Base-by-base conservation (phyloP, 1,140 invertebrate genomes). In the Bradynema listronoti region DNA sequence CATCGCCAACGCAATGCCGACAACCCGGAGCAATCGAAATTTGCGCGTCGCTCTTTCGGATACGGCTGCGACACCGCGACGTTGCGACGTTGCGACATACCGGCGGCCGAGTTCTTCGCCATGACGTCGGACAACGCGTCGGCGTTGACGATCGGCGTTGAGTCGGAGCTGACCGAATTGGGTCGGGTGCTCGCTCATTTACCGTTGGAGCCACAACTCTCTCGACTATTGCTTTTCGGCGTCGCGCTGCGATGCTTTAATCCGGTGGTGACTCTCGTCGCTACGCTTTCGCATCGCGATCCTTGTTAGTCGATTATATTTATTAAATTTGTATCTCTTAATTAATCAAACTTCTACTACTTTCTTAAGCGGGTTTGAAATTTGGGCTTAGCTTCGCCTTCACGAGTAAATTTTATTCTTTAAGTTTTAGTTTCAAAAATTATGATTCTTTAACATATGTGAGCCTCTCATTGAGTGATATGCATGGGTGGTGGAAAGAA, bases 211-310 rank as follows among this genome's bases (percentile, higher is more conserved):
- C 91, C 92, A 0, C 84, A 87, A 66, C 81, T 91, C 90, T 88
- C 2, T 91, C 93, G 81, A 88, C 27, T 91, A 85, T 79, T 98
- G 29, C 80, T 97, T 2, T 91, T 90, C 77, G 86, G 88, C 2
- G 86, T 91, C 22, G 85, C 93, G 3, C 82, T 97, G 27, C 90
- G 90, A 78, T 97, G 93, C 78, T 79, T 97, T 1, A 90, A 95
- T 81, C 93, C 93, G 4, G 84, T 97, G 25, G 79, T 97, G 24
- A 95, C 90, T 0, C 87, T 97, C 49, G 89, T 90, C 7, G 89
- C 89, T 74, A 84, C 85, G 41, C 80, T 96, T 54, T 84, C 87
- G 1, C 86, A 90, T 70, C 87, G 86, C 80, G 87, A 84, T 78
- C 83, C 83, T 50, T 83, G 82, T 83, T 68, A 80, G 81, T 79